Conservation (phyloP, 2,797 vertebrate genomes). For the Characodon lateralis region DNA sequence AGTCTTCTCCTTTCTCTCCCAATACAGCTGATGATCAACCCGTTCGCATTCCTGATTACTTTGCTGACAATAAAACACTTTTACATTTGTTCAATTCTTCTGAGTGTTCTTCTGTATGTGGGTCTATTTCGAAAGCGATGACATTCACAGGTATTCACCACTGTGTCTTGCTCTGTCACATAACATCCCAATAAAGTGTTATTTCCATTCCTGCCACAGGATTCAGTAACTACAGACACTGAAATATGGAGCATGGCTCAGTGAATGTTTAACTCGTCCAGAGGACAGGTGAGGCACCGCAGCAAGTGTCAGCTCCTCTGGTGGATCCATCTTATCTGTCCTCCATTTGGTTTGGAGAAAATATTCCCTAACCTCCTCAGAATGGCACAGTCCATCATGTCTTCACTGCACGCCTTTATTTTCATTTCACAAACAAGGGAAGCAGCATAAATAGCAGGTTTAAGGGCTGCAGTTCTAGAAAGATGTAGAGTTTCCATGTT, state of each 20-base stretch:
- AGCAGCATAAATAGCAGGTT: neutral
- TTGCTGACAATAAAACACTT: no score
- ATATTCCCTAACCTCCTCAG: neutral
- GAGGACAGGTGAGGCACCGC: neutral
- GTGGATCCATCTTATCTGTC: neutral
- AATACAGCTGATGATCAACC: no score
- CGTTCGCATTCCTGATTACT: no score
- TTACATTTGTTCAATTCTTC: no score
- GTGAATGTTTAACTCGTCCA: no score
- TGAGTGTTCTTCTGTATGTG: no score
- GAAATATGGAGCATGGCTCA: neutral
- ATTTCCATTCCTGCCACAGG: neutral
- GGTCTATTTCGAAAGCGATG: no score
- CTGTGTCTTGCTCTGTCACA: neutral
- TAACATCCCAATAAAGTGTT: neutral
- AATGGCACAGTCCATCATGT: neutral
- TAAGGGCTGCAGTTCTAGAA: neutral
- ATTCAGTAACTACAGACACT: neutral
- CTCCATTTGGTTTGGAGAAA: neutral
- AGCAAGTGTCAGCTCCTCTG: neutral
- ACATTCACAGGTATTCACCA: no score
- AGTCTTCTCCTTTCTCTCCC: no score
- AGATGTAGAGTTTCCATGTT: neutral
- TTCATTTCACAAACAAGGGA: neutral
- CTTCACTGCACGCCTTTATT: neutral